Evolutionary conservation across 1,140 invertebrate genomes (phyloP), one percentile per base, ranked within the genome.

Genomic region (Drosophila pectinifera): DNA sequence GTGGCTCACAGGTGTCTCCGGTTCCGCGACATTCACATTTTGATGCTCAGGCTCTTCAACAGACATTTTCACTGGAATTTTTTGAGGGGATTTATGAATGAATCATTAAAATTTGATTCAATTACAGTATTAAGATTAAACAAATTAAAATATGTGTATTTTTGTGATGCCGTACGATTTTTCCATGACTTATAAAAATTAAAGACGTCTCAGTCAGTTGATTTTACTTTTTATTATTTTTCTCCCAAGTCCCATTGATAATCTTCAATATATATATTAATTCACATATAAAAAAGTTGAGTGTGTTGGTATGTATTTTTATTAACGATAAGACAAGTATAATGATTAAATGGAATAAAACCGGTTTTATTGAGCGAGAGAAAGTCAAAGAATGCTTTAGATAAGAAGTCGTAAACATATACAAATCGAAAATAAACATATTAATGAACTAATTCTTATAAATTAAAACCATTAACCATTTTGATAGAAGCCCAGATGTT

Each of bases 21-120:
- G 10, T 4, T 45, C 10, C 6, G 13, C 13, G 42, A 10, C 39
- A 41, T 18, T 38, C 2, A 7, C 10, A 34, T 31, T 8, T 46
- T 49, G 14, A 11, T 4, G 13, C 1, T 20, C 16, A 2, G 28
- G 0, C 8, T 31, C 1, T 64, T 10, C 10, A n/a, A 53, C 24
- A 28, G 73, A 68, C 83, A 82, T 79, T 16, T 22, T 13, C 14
- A 41, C 80, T 83, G 64, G 10, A 45, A 31, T 18, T 8, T 39
- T 20, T 28, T 6, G 8, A 10, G 18, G 0, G 28, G 26, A 16
- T 48, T 26, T 11, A 26, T 16, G 4, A 48, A 48, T 18, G 1
- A 28, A 18, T 11, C 0, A 16, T 11, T 20, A 11, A 10, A 10
- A 10, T 34, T 4, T 13, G n/a, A n/a, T n/a, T n/a, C n/a, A n/a